Conservation (phyloP, 2,797 vertebrate genomes). For the Myoxocephalus aenaeus region DNA sequence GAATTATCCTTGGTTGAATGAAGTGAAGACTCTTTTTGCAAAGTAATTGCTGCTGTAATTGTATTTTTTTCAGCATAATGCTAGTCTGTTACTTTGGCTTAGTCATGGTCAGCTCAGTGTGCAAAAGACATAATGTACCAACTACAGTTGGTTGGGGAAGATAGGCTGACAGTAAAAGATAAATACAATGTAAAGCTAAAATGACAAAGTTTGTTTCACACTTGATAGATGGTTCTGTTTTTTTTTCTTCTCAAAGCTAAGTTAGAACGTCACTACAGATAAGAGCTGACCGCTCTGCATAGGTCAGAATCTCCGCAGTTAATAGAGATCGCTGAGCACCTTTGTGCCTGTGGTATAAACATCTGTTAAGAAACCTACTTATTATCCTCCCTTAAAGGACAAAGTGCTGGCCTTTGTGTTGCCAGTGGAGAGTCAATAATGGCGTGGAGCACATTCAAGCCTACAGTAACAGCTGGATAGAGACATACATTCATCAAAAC, state of each 20-base stretch:
- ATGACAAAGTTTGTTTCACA: constrained; percentile 11
- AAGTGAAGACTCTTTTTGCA: not conserved
- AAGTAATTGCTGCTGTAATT: not conserved
- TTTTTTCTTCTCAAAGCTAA: not conserved
- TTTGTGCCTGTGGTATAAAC: not conserved
- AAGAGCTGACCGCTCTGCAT: not conserved
- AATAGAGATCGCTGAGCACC: not conserved
- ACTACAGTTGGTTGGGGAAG: constrained; percentile 6
- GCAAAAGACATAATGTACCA: not conserved
- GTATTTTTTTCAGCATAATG: constrained; percentile 3
- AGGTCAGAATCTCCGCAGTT: constrained; percentile 1
- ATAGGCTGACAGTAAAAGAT: not conserved
- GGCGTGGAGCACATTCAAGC: constrained; percentile 15
- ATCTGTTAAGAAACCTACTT: not conserved
- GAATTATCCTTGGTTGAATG: not conserved
- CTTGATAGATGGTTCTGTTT: not conserved
- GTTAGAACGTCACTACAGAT: not conserved
- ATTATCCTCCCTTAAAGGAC: not conserved
- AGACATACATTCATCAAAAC: constrained; percentile 71
- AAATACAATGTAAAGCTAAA: not conserved
- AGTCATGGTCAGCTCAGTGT: constrained; percentile 5
- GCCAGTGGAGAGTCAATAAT: constrained; percentile 34
- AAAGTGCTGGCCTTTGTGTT: constrained; percentile 49
- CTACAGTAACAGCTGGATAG: constrained; percentile 41
- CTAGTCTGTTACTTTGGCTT: not conserved